Evolutionary conservation across 2,113 vertebrate genomes (phyloP).

Genomic region (Megalops atlanticus): DNA sequence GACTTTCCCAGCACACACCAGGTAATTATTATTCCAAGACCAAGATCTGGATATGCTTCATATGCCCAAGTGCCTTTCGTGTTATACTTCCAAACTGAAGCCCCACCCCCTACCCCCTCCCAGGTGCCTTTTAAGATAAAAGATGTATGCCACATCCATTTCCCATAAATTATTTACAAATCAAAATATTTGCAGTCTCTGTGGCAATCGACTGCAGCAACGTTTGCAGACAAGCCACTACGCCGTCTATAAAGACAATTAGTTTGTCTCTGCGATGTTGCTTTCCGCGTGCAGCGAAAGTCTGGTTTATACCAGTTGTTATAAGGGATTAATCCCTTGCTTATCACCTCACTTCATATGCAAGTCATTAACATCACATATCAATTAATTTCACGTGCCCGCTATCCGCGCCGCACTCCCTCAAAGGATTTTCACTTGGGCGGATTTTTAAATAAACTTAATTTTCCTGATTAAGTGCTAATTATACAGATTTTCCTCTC

Average conservation of each 20-base stretch:
- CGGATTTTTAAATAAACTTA: conserved; percentile 42
- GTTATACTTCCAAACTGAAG: no score
- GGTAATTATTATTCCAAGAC: no score
- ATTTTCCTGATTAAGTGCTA: conserved; percentile 49
- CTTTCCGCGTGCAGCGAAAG: background rate
- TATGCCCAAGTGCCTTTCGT: no score
- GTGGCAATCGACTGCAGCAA: background rate
- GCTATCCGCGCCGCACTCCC: conserved; percentile 34
- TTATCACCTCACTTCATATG: conserved; percentile 38
- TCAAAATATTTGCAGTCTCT: no score
- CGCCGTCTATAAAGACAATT: background rate
- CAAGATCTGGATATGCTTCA: no score
- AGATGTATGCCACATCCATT: no score
- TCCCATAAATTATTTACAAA: no score
- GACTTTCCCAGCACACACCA: no score
- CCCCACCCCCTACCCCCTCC: no score
- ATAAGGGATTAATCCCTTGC: conserved; percentile 29
- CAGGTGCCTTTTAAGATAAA: no score
- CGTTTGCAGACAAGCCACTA: background rate
- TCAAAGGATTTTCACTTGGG: conserved; percentile 42
- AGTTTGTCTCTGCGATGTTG: background rate
- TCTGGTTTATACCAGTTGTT: background rate
- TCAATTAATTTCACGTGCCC: conserved; percentile 48
- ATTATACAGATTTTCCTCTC: conserved; percentile 40
- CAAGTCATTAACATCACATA: conserved; percentile 48